Base-by-base conservation (phyloP, 2,113 vertebrate species). In the Ranitomeya variabilis region DNA sequence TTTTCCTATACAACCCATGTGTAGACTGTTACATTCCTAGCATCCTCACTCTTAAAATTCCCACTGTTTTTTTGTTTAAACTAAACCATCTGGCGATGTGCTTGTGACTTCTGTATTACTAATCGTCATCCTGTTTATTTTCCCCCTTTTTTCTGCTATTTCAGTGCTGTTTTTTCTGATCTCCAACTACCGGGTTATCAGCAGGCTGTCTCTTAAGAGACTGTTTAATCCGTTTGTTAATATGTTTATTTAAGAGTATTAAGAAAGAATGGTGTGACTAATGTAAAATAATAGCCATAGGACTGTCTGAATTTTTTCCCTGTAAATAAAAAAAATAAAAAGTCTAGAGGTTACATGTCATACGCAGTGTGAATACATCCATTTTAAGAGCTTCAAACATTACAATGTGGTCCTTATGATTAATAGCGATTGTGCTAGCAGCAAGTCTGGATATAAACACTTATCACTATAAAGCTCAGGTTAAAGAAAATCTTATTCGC, bases 21-120 rank as follows among this genome's bases (percentile, higher is more conserved):
- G 66, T 66, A 83, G 80, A 83, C 80, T 62, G 9, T 37, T 83
- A 83, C 66, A 85, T 85, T 85, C 69, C 83, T 23, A 26, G 73
- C 52, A 74, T 57, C 66, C 31, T 85, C 7, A 85, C 15, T 84
- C 82, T 71, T 23, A 71, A 54, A 71, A 85, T 76, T 76, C 52
- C 83, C 69, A 74, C 55, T 85, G 52, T 45, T 85, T 74, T 85
- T 51, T 85, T 74, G 83, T 76, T 60, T 85, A 76, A 76, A 59
- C 21, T 45, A 37, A 85, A 85, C 83, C 83, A 85, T 85, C 83
- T 85, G 83, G 67, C 54, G 57, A 21, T 37, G 57, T 76, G 69
- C 52, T 59, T 85, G 83, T 85, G 83, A 85, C 83, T 85, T 74
- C 83, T 85, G 83, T 85, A 85, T 85, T 85, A 73, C 69, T 85